A percentile compares a stretch with the other conserved stretches of the same genome.
phyloP scores from a whole-genome alignment of 2,888 invertebrate species.

The Pegoplata infirma region DNA sequence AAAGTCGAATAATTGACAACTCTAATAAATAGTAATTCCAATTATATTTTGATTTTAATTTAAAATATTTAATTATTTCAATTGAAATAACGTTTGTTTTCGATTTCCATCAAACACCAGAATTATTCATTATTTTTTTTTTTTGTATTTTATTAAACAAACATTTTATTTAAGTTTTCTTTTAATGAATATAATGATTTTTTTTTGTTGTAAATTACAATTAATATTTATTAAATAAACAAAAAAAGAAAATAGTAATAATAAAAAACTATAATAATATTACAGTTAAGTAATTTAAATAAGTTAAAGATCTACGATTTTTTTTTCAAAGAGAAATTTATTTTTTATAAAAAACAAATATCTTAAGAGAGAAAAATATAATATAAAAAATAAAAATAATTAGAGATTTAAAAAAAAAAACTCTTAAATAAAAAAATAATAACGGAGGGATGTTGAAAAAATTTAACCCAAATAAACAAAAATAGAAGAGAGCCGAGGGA shows the following conservation, averaged over 20 bases:
- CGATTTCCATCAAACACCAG: too few species aligned
- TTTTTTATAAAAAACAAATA: too few species aligned
- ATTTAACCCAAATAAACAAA: not conserved
- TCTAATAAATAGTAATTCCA: too few species aligned
- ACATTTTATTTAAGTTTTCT: conserved; percentile 24
- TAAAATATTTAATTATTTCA: too few species aligned
- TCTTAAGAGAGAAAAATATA: too few species aligned
- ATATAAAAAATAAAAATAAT: not conserved
- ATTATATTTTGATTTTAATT: too few species aligned
- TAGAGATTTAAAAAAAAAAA: not conserved
- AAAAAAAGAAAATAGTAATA: too few species aligned
- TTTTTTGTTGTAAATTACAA: too few species aligned
- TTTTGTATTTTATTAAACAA: conserved; percentile 42
- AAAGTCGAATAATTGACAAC: too few species aligned
- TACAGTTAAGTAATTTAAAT: conserved; percentile 50
- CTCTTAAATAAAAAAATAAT: not conserved
- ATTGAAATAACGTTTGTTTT: too few species aligned
- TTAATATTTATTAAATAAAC: conserved; percentile 54
- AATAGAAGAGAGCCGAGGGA: not conserved
- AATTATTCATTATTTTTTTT: conserved; percentile 45
- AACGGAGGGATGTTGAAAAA: not conserved
- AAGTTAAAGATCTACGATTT: conserved; percentile 42
- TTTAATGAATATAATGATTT: too few species aligned
- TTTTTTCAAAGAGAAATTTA: not conserved
- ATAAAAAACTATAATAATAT: conserved; percentile 20